Percentiles rank a stretch among this genome's conserved stretches.
Conservation (phyloP, 2,888 invertebrate genomes). For the Congeria kusceri region DNA sequence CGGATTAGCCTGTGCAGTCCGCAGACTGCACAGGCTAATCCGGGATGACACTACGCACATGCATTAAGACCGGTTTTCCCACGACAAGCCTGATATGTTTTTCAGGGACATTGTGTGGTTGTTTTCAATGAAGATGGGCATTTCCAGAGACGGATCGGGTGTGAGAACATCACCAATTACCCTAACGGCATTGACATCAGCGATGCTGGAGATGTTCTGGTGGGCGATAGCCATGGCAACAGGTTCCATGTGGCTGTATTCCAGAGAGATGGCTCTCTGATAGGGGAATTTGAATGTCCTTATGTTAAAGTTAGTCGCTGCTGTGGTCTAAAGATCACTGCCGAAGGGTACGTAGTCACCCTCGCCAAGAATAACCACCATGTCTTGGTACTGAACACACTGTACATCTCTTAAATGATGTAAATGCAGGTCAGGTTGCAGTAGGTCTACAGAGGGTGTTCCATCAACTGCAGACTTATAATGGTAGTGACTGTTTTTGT, state of each 20-base stretch:
- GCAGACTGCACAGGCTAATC: too few species aligned
- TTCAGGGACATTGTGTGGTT: conserved; percentile 93
- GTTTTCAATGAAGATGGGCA: conserved; percentile 96
- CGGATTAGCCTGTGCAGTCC: too few species aligned
- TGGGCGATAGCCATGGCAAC: conserved; percentile 98
- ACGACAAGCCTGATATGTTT: too few species aligned
- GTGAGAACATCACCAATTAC: conserved; percentile 97
- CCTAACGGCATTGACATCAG: conserved; percentile 99
- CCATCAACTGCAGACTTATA: too few species aligned
- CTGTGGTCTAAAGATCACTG: conserved; percentile 98
- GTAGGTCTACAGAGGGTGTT: too few species aligned
- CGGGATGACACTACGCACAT: too few species aligned
- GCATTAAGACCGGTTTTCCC: too few species aligned
- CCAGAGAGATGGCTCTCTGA: conserved; percentile 91
- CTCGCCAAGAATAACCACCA: conserved; percentile 99
- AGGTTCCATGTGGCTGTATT: conserved; percentile 98
- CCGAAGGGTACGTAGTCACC: conserved; percentile 95
- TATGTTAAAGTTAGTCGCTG: conserved; percentile 99
- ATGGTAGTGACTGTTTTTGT: too few species aligned
- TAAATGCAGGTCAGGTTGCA: too few species aligned
- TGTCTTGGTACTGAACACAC: conserved; percentile 93
- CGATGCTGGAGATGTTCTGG: conserved; percentile 97
- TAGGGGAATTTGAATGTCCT: conserved; percentile 96
- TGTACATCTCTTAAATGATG: conserved; percentile 81
- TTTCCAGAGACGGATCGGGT: conserved; percentile 96